Conservation (phyloP, 2,888 invertebrate species). For the Torymus texanus region DNA sequence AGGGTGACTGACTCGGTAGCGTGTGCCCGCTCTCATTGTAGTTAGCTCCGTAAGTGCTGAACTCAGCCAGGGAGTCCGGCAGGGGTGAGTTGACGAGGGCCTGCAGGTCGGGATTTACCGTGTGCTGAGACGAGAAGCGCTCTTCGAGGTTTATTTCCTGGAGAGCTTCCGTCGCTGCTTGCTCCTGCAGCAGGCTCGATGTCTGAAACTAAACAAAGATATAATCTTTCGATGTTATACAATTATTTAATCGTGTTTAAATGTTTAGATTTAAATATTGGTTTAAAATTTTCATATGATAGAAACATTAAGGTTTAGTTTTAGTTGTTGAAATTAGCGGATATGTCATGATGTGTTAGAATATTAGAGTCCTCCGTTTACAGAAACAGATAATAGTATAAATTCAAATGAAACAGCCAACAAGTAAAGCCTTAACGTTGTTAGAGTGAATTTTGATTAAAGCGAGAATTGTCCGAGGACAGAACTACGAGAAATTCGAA, state of each 20-base stretch:
- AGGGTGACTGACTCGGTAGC: slow-evolving; percentile 78
- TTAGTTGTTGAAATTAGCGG: too few species aligned
- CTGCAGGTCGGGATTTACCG: slow-evolving; percentile 84
- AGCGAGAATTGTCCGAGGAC: not conserved
- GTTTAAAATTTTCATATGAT: too few species aligned
- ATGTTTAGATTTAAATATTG: too few species aligned
- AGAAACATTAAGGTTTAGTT: too few species aligned
- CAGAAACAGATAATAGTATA: not conserved
- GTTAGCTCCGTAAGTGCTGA: slow-evolving; percentile 84
- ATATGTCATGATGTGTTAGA: too few species aligned
- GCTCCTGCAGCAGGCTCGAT: slow-evolving; percentile 72
- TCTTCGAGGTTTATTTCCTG: slow-evolving; percentile 76
- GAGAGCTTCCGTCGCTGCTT: slow-evolving; percentile 72
- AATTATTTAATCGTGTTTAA: too few species aligned
- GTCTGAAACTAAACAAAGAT: slow-evolving; percentile 71
- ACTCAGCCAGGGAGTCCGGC: slow-evolving; percentile 88
- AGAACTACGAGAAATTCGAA: slow-evolving; percentile 8
- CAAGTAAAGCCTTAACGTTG: not conserved
- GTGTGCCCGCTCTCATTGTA: slow-evolving; percentile 74
- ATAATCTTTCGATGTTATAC: too few species aligned
- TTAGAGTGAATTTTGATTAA: slow-evolving; percentile 15
- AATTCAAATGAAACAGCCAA: not conserved
- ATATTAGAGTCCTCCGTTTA: too few species aligned
- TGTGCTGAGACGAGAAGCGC: slow-evolving; percentile 76
- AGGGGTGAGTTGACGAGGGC: slow-evolving; percentile 86